Percentiles rank a stretch among this genome's conserved stretches.
Conservation (phyloP, 1,140 invertebrate genomes). For the Plutomurus gul region DNA sequence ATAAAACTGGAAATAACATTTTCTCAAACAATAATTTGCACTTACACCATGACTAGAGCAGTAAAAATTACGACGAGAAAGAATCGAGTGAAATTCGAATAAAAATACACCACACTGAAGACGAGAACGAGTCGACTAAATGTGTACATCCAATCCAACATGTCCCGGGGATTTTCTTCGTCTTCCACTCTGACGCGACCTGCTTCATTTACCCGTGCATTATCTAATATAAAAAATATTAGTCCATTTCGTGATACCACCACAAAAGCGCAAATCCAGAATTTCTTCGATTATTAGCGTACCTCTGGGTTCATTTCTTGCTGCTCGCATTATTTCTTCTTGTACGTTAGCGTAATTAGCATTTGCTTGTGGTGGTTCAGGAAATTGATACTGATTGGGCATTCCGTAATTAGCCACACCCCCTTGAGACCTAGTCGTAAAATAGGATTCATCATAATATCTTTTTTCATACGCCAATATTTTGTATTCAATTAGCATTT, state of each 20-base stretch:
- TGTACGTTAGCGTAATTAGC: neutral
- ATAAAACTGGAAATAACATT: neutral
- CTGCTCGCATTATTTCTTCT: neutral
- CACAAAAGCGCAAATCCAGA: neutral
- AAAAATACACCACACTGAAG: slow-evolving; percentile 53
- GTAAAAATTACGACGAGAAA: slow-evolving; percentile 51
- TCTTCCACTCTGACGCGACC: slow-evolving; percentile 36
- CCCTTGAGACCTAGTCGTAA: neutral
- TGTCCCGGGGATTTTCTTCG: slow-evolving; percentile 47
- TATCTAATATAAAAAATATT: neutral
- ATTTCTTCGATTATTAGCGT: neutral
- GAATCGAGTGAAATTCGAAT: slow-evolving; percentile 52
- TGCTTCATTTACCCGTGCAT: slow-evolving; percentile 21
- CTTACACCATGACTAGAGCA: slow-evolving; percentile 51
- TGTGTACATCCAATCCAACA: slow-evolving; percentile 53
- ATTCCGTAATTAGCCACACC: neutral
- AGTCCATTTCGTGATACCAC: neutral
- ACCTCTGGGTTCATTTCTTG: neutral
- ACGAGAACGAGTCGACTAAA: slow-evolving; percentile 47
- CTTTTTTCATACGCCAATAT: neutral
- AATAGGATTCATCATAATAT: neutral
- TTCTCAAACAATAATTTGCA: neutral
- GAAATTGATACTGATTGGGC: neutral
- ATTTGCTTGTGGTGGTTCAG: neutral
- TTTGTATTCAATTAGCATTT: neutral